phyloP scores from a whole-genome alignment of 2,888 invertebrate species.

The Brenthis ino region DNA sequence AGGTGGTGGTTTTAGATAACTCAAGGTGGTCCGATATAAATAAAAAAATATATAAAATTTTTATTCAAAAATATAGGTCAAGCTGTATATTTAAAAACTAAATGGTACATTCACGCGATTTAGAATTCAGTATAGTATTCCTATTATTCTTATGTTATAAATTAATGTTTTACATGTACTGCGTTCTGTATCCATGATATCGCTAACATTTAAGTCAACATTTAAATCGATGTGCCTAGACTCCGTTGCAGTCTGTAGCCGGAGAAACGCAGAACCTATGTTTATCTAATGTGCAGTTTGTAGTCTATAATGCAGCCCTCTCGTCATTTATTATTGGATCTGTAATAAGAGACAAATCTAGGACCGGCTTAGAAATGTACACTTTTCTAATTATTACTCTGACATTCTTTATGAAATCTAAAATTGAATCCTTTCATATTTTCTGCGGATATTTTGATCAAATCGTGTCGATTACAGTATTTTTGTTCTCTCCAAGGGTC shows the following conservation, averaged over 20 bases:
- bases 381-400: conserved; percentile 9
- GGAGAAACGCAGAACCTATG: conserved; percentile 18
- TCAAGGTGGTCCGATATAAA: no score
- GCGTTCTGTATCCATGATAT: no score
- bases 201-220: neutral
- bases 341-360: conserved; percentile 17
- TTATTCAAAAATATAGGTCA: no score
- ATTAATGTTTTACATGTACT: no score
- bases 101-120: no score
- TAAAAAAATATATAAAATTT: no score
- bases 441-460: neutral
- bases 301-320: conserved; percentile 18
- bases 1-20: no score
- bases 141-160: no score
- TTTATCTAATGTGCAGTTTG: conserved; percentile 29
- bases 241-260: neutral
- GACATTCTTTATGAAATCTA: conserved; percentile 9
- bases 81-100: no score
- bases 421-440: neutral
- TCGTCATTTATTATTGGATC: conserved; percentile 23
- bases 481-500: no score
- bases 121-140: no score
- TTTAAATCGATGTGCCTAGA: conserved; percentile 11
- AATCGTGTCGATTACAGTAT: neutral
- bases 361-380: conserved; percentile 19